Conservation (phyloP, 2,113 vertebrate species). For the Pyxicephalus adspersus region DNA sequence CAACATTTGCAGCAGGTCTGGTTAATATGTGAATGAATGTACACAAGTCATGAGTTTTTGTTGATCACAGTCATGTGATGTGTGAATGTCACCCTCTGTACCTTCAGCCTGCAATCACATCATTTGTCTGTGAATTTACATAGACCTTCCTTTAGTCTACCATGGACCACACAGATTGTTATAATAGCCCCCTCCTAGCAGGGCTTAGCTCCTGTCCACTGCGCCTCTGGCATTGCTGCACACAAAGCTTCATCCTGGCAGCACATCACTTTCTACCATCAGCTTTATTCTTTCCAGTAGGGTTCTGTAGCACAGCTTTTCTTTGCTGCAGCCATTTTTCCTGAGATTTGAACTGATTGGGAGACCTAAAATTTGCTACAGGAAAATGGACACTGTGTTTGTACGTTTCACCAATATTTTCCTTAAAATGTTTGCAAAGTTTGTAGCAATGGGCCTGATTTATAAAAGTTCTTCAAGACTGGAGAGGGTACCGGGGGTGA, state of each 20-base stretch:
- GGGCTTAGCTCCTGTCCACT: neutral
- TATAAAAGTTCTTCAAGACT: too few relatives aligned
- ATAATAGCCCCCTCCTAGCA: neutral
- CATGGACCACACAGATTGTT: slow-evolving; percentile 1
- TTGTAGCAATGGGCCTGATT: too few relatives aligned
- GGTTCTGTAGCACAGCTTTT: neutral
- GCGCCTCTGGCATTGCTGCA: neutral
- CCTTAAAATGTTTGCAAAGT: too few relatives aligned
- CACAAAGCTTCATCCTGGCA: neutral
- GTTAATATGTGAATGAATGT: too few relatives aligned
- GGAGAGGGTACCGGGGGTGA: too few relatives aligned
- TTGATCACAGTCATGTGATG: neutral
- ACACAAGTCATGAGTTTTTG: too few relatives aligned
- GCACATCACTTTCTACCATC: neutral
- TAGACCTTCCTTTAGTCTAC: neutral
- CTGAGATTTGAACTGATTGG: neutral
- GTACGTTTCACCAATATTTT: too few relatives aligned
- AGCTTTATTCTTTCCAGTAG: neutral
- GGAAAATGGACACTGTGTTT: neutral
- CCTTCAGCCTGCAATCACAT: neutral
- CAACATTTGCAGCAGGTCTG: too few relatives aligned
- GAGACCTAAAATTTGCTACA: neutral
- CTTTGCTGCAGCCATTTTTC: neutral
- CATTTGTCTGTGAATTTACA: neutral
- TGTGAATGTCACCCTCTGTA: neutral